Evolutionary conservation across 2,797 vertebrate species (phyloP), one percentile per base, ranked within the genome.

Genomic region (Chiloscyllium punctatum): DNA sequence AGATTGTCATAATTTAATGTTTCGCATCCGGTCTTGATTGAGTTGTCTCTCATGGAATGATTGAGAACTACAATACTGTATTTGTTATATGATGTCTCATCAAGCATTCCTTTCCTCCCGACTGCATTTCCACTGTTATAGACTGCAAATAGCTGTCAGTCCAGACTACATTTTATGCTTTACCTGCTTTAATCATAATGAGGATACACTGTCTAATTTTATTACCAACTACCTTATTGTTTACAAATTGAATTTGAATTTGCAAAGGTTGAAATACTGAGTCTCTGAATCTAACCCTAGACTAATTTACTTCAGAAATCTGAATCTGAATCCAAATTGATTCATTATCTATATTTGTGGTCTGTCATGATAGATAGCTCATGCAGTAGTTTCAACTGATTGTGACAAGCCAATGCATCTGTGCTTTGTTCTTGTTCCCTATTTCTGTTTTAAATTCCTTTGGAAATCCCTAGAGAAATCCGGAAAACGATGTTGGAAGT

Each of bases 191-290:
- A 94, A 74, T 51, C 30, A 72, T 74, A 68, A 74, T 94, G 69
- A 94, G 69, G 48, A 53, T 33, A 42, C 42, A 74, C 94, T 94
- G 68, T 94, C 68, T 74, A 74, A 94, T 74, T 53, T 72, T 33
- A 74, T 74, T 94, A 94, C 92, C n/a, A 91, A 42, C n/a, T 92
- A 37, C 21, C 62, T 68, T 92, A 69, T 74, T 51, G 48, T 51
- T 74, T 94, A 53, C 94, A 72, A 94, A 94, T 92, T 42, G 9
- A 92, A 92, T 74, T 74, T 94, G 27, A 71, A 72, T 94, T 94
- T n/a, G 15, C 69, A 72, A 48, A 94, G 71, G 25, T 94, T 33
- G 69, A 74, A 23, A 74, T 27, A 48, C 15, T 7, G 11, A 94
- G 27, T n/a, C 42, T 53, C 68, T 74, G 69, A 94, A 94, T 74